Evolutionary conservation across 2,888 invertebrate species (phyloP), one percentile per base, ranked within the genome.

Genomic region (Meiosimyza platycephala): DNA sequence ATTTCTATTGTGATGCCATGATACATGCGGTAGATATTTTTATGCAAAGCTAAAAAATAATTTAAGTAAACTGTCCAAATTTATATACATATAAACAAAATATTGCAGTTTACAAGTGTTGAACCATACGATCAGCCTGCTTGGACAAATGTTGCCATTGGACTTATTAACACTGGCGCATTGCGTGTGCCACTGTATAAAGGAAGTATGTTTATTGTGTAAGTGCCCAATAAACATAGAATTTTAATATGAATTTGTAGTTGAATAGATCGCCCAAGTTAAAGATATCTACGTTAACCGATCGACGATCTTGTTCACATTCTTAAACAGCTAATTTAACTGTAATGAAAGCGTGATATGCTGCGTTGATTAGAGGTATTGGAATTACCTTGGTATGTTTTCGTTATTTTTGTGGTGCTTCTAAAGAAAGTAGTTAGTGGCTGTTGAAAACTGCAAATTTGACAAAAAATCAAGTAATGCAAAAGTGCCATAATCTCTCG

Each of bases 1-100:
- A 91, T 82, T 90, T 93, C 40, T 89, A 93, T 67, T 90, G 93
- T 50, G 94, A 95, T 77, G 91, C 94, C 0, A 91, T 92, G 87
- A 88, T 94, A 75, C 88, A 92, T 80, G 81, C 89, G 72, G 93
- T 93, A 84, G 86, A 90, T 84, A 51, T 16, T 22, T 18, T 50
- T 48, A 9, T 51, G 4, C 6, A 6, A 11, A 54, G 12, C 6
- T 18, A 80, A 89, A 57, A 82, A 88, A 1, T 84, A 81, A 79
- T 88, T 89, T 2, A 11, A 60, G 7, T 7, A 68, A 72, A 1
- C 65, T 9, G 4, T 28, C 28, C 4, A 28, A 57, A 13, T 12
- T 18, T 22, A 2, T 18, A 28, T 11, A 22, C 22, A 22, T 22
- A 22, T 57, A 15, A 13, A 15, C 6, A 28, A 9, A 18, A 15